Evolutionary conservation across 1,140 invertebrate species (phyloP).

Genomic region (Asbolus verrucosus): DNA sequence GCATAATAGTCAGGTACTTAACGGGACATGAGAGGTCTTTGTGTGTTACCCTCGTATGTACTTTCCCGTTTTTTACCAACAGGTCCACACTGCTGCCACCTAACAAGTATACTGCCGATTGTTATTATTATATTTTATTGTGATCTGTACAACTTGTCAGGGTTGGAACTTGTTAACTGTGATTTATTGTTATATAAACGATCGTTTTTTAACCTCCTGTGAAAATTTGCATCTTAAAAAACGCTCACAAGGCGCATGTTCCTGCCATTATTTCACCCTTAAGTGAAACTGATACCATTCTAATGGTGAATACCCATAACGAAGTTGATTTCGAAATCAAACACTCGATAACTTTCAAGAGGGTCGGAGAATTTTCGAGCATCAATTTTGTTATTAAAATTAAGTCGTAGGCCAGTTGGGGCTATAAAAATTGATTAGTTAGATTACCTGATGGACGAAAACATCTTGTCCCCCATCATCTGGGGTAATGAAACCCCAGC

Average conservation of each 20-base stretch:
- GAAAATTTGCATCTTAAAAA: slow-evolving; percentile 31
- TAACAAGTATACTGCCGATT: slow-evolving; percentile 36
- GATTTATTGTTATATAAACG: slow-evolving; percentile 47
- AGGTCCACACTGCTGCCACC: too few relatives aligned
- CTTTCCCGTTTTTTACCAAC: slow-evolving; percentile 52
- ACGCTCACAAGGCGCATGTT: slow-evolving; percentile 1
- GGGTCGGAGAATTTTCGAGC: too few relatives aligned
- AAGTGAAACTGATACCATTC: slow-evolving; percentile 8
- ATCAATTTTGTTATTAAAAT: neutral
- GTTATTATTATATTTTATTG: slow-evolving; percentile 47
- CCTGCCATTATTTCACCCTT: neutral
- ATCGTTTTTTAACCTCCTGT: slow-evolving; percentile 4
- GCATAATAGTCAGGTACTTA: slow-evolving; percentile 51
- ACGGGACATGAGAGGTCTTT: slow-evolving; percentile 46
- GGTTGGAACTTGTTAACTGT: slow-evolving; percentile 31
- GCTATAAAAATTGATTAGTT: slow-evolving; percentile 25
- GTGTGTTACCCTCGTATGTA: slow-evolving; percentile 46
- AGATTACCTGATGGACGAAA: slow-evolving; percentile 88
- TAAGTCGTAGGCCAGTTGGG: neutral
- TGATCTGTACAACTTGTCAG: slow-evolving; percentile 41
- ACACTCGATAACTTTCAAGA: too few relatives aligned
- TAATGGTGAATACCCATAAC: slow-evolving; percentile 16
- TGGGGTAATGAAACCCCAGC: slow-evolving; percentile 92
- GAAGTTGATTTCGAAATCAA: too few relatives aligned
- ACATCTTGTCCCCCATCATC: slow-evolving; percentile 89